Base-by-base conservation (phyloP, 2,888 invertebrate genomes). In the Tetramorium bicarinatum region DNA sequence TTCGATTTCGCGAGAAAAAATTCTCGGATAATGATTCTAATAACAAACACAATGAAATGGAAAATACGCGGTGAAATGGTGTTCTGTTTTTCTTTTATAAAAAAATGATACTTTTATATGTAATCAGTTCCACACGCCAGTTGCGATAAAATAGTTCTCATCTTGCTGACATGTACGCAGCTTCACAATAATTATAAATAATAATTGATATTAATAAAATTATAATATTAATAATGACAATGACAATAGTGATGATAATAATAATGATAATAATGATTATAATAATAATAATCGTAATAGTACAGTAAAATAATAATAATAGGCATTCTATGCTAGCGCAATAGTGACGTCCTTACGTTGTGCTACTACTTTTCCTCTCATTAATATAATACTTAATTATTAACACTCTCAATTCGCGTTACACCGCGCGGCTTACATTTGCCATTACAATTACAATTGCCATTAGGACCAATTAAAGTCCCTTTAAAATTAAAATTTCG, bases 121-220 rank as follows among this genome's bases (percentile, higher is more conserved):
- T 88, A 91, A 87, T 91, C 91, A 91, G 91, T 91, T 91, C 91
- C 75, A 87, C 84, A 88, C 49, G 86, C 87, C 85, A 71, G 44
- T 74, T n/a, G 56, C 11, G 80, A 86, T 74, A 85, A 84, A 72
- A 83, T 75, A 77, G 62, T 66, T 62, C 71, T 80, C 41, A 84
- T 83, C 82, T 85, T 61, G 25, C 79, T 15, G 69, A 77, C 86
- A 86, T 80, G 82, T 83, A 82, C 83, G 71, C 49, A n/a, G 8
- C 77, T 88, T 88, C 84, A 86, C 75, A 66, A 44, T 66, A 85
- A 69, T 89, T 41, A 72, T 56, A 89, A 88, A 86, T 85, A 88
- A 86, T 88, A 88, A 88, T 85, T 74, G 47, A 87, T 89, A 79
- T 47, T 79, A 69, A 67, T 61, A 59, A 75, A 67, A 71, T 62